phyloP scores from a whole-genome alignment of 1,140 invertebrate genomes.

The Trichoplusia ni region DNA sequence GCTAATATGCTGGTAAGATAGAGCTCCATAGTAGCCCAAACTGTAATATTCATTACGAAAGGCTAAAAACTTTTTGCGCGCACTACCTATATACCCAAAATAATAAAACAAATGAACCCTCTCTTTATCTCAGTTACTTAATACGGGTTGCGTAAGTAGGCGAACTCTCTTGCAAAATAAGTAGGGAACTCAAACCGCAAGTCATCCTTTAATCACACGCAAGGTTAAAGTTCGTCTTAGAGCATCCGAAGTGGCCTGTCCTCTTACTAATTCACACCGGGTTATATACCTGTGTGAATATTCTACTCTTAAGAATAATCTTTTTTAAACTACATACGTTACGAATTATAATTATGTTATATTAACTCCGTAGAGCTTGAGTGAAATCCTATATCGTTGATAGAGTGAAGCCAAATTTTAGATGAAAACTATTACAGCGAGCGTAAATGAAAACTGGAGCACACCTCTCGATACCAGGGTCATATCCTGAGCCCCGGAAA shows the following conservation, averaged over 20 bases:
- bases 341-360: too few relatives aligned
- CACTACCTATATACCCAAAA: neutral
- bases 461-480: neutral
- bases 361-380: too few relatives aligned
- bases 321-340: too few relatives aligned
- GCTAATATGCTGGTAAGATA: too few relatives aligned
- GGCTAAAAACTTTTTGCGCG: neutral
- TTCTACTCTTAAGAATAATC: too few relatives aligned
- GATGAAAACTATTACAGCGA: constrained; percentile 2
- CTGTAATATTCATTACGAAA: too few relatives aligned
- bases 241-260: constrained; percentile 12
- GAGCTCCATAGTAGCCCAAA: too few relatives aligned
- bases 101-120: constrained; percentile 6
- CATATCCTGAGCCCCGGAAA: constrained; percentile 9
- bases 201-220: constrained; percentile 23
- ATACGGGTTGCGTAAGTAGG: constrained; percentile 14
- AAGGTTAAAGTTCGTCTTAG: constrained; percentile 20
- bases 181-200: constrained; percentile 17
- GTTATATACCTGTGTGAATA: neutral
- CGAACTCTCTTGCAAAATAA: constrained; percentile 7
- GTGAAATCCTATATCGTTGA: neutral
- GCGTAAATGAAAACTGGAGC: constrained; percentile 2
- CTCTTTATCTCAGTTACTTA: constrained; percentile 10
- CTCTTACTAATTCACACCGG: constrained; percentile 14
- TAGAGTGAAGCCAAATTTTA: neutral